These are phyloP conservation scores for Hassar affinis DNA, from an alignment of 2,113 vertebrate species.

Conservation along the genomic window DNA sequence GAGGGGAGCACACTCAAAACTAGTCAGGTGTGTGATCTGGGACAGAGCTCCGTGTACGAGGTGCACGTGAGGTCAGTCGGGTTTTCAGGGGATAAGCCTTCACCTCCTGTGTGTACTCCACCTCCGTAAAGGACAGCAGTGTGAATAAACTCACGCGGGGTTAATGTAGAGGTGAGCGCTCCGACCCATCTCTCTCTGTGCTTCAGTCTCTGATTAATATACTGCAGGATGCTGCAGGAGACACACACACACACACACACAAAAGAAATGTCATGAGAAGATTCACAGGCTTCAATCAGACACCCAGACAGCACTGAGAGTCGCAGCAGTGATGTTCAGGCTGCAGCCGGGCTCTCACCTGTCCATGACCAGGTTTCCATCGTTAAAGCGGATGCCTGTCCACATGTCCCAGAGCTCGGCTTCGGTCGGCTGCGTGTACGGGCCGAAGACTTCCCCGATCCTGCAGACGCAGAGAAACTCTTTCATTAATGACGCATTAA, in stretches of 20 bases:
- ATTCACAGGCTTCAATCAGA: not conserved
- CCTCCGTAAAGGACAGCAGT: not conserved
- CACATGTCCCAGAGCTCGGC: conserved; percentile 95
- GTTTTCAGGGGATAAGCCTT: not conserved
- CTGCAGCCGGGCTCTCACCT: conserved; percentile 69
- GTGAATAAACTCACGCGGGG: conserved; percentile 81
- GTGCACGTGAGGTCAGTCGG: too few species aligned
- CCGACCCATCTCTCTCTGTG: conserved; percentile 90
- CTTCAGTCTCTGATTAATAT: conserved; percentile 87
- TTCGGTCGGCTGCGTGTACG: conserved; percentile 87
- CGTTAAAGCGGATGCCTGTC: conserved; percentile 84
- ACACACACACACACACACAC: too few species aligned
- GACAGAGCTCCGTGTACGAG: not conserved
- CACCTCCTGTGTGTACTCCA: too few species aligned
- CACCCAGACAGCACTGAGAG: too few species aligned
- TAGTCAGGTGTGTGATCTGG: too few species aligned
- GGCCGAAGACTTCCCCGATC: conserved; percentile 86
- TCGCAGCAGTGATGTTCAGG: accelerated
- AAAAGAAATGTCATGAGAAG: not conserved
- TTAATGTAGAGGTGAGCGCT: conserved; percentile 77
- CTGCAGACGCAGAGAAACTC: conserved; percentile 59
- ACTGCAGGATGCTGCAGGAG: conserved; percentile 83
- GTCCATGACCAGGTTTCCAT: conserved; percentile 89
- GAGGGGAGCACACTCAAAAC: too few species aligned
- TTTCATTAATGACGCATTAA: too few species aligned